Evolutionary conservation across 2,113 vertebrate species (phyloP).

Genomic region (Oryzias javanicus): DNA sequence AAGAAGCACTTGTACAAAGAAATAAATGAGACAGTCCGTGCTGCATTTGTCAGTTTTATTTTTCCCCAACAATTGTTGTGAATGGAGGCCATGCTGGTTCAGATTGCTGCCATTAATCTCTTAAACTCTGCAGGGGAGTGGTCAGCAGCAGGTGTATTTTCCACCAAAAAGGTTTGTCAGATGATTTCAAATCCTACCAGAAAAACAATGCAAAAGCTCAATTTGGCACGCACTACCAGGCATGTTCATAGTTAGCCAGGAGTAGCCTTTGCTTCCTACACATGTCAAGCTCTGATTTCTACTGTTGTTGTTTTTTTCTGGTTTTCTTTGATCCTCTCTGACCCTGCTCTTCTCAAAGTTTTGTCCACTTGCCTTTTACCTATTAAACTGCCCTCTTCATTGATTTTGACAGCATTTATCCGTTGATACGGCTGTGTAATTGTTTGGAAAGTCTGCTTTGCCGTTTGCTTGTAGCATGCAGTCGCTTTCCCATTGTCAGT

Average conservation of each 20-base stretch:
- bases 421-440: slow-evolving; percentile 54
- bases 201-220: slow-evolving; percentile 70
- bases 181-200: slow-evolving; percentile 73
- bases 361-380: slow-evolving; percentile 8
- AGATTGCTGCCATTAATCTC: slow-evolving; percentile 69
- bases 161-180: slow-evolving; percentile 76
- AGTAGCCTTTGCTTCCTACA: slow-evolving; percentile 49
- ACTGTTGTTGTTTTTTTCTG: slow-evolving; percentile 23
- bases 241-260: slow-evolving; percentile 57
- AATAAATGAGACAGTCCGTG: slow-evolving; percentile 27
- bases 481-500: slow-evolving; percentile 71
- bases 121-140: slow-evolving; percentile 67
- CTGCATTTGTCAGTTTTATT: slow-evolving; percentile 53
- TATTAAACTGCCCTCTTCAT: too few species aligned
- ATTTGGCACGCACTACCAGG: slow-evolving; percentile 65
- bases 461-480: slow-evolving; percentile 69
- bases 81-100: slow-evolving; percentile 61
- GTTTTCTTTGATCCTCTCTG: slow-evolving; percentile 6
- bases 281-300: slow-evolving; percentile 43
- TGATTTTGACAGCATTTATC: too few species aligned
- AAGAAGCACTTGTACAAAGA: slow-evolving; percentile 12
- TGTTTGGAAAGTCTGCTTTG: slow-evolving; percentile 64
- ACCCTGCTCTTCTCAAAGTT: slow-evolving; percentile 38
- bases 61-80: slow-evolving; percentile 50
- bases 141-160: slow-evolving; percentile 73